A percentile compares a stretch with the other conserved stretches of the same genome.
Conservation (phyloP, 2,113 vertebrate genomes). For the Petroica traversi region DNA sequence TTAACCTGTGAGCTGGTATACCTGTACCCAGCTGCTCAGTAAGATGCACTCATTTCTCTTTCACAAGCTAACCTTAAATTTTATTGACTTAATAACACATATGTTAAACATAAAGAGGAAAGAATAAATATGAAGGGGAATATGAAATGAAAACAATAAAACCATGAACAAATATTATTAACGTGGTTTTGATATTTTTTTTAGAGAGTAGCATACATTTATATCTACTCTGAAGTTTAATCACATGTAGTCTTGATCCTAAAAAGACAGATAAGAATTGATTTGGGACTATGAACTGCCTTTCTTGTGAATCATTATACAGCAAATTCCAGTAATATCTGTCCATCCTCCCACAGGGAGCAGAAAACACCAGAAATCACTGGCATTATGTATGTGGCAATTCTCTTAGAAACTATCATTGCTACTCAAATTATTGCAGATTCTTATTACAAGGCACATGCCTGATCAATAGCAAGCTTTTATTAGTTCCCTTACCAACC, state of each 20-base stretch:
- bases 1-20: not conserved
- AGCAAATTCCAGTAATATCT: conserved; percentile 17
- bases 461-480: conserved; percentile 5
- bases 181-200: not conserved
- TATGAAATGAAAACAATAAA: not conserved
- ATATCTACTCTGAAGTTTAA: not conserved
- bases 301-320: conserved; percentile 6
- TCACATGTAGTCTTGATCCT: not conserved
- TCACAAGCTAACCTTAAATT: not conserved
- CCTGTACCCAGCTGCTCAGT: not conserved
- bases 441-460: not conserved
- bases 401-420: conserved; percentile 14
- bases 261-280: conserved; percentile 3
- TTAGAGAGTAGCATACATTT: not conserved
- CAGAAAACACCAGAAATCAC: conserved; percentile 12
- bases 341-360: not conserved
- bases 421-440: conserved; percentile 20
- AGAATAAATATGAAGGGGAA: not conserved
- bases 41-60: not conserved
- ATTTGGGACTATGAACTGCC: not conserved
- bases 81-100: not conserved
- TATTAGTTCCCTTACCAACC: not conserved
- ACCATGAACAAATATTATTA: not conserved
- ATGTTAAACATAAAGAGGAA: not conserved
- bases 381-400: not conserved